Base-by-base conservation (phyloP, 2,888 invertebrate species). In the Parthenolecanium corni region DNA sequence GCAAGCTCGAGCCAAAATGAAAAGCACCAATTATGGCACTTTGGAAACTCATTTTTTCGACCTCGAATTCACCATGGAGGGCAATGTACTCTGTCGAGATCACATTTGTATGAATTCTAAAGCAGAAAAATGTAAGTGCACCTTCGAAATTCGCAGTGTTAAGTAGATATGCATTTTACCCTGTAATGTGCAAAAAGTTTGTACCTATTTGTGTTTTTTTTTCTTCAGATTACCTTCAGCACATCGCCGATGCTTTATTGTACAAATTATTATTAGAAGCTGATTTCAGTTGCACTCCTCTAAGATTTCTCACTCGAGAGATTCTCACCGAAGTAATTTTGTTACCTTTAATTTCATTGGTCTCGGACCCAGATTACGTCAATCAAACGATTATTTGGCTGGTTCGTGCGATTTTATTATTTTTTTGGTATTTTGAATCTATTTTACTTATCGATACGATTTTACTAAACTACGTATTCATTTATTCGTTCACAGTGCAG, bases 321-420 rank as follows among this genome's bases (percentile, higher is more conserved):
- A 75, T 91, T 56, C 78, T 91, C 65, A 81, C 86, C 21, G 82
- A 86, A 71, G 82, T 85, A 57, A 76, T 84, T 49, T 78, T 90
- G 62, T 75, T 80, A 61, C 88, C 89, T 0, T 74, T 85, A 40
- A 76, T 90, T 52, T 80, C 82, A 70, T 75, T 86, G 67, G 73
- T 89, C 65, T 85, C 89, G 47, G 90, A 92, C 76, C 92, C 94
- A 56, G 91, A 93, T 78, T 91, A 87, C 72, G 85, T 94, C 68
- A 94, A 94, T 76, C 86, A 90, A 75, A 81, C 84, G 66, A 85
- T 92, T 71, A 82, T 91, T 70, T 89, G 87, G 85, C 81, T 87
- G 80, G 91, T 91, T 74, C 81, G 84, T 78, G 65, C 49, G n/a
- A 42, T 14, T 49, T 44, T 3, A 14, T 44, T 18, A 58, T 31